Conservation (phyloP, 1,140 invertebrate species). For the Bilobella aurantiaca region DNA sequence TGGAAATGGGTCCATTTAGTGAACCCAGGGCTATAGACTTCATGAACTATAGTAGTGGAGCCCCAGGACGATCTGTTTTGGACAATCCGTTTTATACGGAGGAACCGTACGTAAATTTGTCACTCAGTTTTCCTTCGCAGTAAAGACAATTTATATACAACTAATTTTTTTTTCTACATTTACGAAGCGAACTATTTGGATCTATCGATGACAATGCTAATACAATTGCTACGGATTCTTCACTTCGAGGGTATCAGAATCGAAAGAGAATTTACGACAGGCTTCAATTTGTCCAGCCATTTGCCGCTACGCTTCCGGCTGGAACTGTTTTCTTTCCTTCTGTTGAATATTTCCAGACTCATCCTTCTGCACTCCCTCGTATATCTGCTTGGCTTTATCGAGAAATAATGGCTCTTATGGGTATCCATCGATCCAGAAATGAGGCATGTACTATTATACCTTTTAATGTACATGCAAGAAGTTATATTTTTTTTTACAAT, state of each 20-base stretch:
- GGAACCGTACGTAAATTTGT: not conserved
- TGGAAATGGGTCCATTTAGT: not conserved
- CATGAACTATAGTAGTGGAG: not conserved
- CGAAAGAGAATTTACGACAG: conserved; percentile 58
- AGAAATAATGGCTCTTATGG: conserved; percentile 60
- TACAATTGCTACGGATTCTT: not conserved
- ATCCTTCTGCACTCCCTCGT: conserved; percentile 65
- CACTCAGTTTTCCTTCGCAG: no score
- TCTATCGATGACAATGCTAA: not conserved
- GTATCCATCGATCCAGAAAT: conserved; percentile 40
- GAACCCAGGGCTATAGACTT: not conserved
- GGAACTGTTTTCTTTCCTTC: conserved; percentile 35
- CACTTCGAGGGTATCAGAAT: conserved; percentile 20
- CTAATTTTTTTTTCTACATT: no score
- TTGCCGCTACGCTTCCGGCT: conserved; percentile 52
- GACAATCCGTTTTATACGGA: not conserved
- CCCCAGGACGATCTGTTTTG: not conserved
- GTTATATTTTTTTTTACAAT: no score
- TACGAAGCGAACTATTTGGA: conserved; percentile 21
- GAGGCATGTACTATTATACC: conserved; percentile 20
- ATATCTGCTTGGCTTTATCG: conserved; percentile 78
- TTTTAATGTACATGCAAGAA: no score
- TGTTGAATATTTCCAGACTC: conserved; percentile 45
- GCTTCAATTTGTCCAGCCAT: conserved; percentile 58
- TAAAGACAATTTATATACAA: no score